Conservation (phyloP, 2,888 invertebrate genomes). For the Balanococcus diminutus region DNA sequence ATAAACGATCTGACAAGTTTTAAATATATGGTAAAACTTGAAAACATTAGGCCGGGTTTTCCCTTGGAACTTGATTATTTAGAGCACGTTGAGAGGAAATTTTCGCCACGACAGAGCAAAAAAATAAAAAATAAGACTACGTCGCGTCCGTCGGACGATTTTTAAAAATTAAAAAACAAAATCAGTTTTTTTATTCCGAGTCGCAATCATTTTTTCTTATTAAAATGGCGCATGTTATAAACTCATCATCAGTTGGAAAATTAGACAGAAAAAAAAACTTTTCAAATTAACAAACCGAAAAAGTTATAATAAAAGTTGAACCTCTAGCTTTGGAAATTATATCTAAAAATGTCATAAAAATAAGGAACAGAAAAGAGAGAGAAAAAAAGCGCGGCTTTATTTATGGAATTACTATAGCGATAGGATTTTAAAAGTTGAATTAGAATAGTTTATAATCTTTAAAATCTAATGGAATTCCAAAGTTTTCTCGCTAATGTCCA, state of each 20-base stretch:
- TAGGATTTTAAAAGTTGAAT: not conserved
- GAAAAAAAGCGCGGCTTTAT: not conserved
- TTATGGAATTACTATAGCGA: not conserved
- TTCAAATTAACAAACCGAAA: slow-evolving; percentile 31
- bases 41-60: not conserved
- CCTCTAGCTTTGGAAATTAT: not conserved
- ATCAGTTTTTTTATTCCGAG: not conserved
- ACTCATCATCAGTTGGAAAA: not conserved
- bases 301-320: slow-evolving; percentile 8
- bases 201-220: not conserved
- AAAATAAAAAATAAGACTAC: too few relatives aligned
- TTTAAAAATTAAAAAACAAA: slow-evolving; percentile 36
- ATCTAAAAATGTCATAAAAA: not conserved
- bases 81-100: not conserved
- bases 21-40: slow-evolving; percentile 1
- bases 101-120: not conserved
- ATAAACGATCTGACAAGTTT: not conserved
- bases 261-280: slow-evolving; percentile 30
- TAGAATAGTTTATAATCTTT: not conserved
- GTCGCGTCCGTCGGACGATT: not conserved
- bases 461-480: not conserved
- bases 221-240: slow-evolving; percentile 6
- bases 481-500: not conserved
- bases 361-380: not conserved
- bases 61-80: not conserved